These are phyloP conservation scores for Hyles euphorbiae DNA, from an alignment of 1,140 invertebrate genomes.

Conservation along the genomic window DNA sequence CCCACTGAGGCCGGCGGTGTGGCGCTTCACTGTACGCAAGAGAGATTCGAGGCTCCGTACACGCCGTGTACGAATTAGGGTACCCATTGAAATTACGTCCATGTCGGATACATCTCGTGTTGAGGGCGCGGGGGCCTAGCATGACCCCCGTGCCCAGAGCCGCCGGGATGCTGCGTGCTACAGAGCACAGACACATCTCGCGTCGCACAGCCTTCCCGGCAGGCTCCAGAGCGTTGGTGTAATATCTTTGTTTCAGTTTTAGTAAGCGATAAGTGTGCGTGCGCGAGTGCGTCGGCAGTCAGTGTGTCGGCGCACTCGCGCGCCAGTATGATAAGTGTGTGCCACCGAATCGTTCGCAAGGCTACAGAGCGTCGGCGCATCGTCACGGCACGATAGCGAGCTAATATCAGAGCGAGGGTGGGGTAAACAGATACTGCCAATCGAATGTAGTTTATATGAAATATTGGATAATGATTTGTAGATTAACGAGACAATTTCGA, in stretches of 20 bases:
- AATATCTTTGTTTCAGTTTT: conserved; percentile 20
- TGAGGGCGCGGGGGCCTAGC: too few relatives aligned
- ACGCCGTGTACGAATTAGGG: conserved; percentile 23
- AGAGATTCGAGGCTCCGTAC: conserved; percentile 3
- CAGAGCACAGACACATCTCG: too few relatives aligned
- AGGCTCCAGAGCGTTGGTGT: too few relatives aligned
- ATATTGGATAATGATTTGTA: conserved; percentile 68
- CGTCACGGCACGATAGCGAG: conserved; percentile 16
- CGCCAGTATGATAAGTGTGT: conserved; percentile 13
- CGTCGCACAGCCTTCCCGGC: too few relatives aligned
- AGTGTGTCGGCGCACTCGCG: neutral
- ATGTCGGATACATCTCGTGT: conserved; percentile 11
- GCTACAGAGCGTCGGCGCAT: conserved; percentile 5
- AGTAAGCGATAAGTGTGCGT: conserved; percentile 17
- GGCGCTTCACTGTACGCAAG: neutral
- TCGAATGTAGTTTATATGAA: conserved; percentile 67
- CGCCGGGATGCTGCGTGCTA: too few relatives aligned
- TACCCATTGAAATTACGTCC: conserved; percentile 33
- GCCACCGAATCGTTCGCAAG: conserved; percentile 15
- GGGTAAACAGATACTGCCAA: conserved; percentile 69
- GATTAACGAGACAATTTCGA: conserved; percentile 57
- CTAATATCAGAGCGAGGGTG: conserved; percentile 48
- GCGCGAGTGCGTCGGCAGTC: conserved; percentile 2
- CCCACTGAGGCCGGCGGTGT: neutral
- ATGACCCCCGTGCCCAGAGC: too few relatives aligned